Percentiles rank a stretch among this genome's conserved stretches.
Evolutionary conservation across 1,140 invertebrate genomes (phyloP).

Genomic region (Dolichoris vasculosae): DNA sequence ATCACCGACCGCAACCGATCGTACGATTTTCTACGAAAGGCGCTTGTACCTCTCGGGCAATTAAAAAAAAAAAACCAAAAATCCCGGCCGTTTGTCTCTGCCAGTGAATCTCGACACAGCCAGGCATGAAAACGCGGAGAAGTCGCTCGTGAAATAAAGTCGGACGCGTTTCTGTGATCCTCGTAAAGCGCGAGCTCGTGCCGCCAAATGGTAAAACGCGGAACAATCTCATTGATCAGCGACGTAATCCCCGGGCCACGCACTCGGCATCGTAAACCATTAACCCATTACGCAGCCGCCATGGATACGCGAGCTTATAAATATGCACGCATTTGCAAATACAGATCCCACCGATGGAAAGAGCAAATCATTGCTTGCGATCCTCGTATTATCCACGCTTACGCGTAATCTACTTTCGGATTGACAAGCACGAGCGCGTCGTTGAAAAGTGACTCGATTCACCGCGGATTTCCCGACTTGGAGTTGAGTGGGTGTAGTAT

Average conservation of each 20-base stretch:
- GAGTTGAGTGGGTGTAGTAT: not conserved
- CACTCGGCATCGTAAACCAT: slow-evolving; percentile 8
- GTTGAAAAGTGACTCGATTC: too few relatives aligned
- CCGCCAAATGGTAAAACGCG: not conserved
- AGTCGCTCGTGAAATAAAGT: not conserved
- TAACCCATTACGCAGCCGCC: not conserved
- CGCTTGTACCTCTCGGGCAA: too few relatives aligned
- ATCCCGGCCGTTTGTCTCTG: not conserved
- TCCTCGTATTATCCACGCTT: not conserved
- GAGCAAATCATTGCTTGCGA: not conserved
- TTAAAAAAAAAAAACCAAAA: not conserved
- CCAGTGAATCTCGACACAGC: not conserved
- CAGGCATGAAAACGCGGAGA: not conserved
- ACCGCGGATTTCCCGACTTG: not conserved
- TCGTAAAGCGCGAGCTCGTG: not conserved
- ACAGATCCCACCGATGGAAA: not conserved
- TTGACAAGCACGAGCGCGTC: not conserved
- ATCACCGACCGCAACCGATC: too few relatives aligned
- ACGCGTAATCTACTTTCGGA: slow-evolving; percentile 5
- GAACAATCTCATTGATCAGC: slow-evolving; percentile 37
- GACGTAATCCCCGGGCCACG: not conserved
- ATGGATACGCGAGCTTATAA: not conserved
- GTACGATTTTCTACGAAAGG: too few relatives aligned
- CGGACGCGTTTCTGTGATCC: too few relatives aligned
- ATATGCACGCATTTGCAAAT: not conserved